Evolutionary conservation across 2,888 invertebrate genomes (phyloP), one percentile per base, ranked within the genome.

Genomic region (Ypsolopha sequella): DNA sequence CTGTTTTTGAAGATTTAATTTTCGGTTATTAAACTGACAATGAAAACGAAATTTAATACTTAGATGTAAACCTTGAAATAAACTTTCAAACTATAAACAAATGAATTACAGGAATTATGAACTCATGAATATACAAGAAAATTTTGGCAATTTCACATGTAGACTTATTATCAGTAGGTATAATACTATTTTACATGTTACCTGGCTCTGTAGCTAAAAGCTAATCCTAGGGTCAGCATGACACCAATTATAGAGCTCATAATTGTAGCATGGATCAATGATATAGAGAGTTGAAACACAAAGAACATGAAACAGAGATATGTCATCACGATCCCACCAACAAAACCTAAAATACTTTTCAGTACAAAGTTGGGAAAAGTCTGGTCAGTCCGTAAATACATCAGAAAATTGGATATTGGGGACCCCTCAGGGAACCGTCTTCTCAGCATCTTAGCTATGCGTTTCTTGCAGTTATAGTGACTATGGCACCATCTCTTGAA

Each of bases 241-340:
- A 89, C 76, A 9, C 92, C 92, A 58, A 92, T 79, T 43, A 90
- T 58, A 1, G 89, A 88, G 62, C 91, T 91, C 62, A 91, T 73
- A 38, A 90, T 68, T 0, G 91, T 91, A 0, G 91, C 90, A 24
- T 88, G 84, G 0, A 88, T 76, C 2, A 91, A 67, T 2, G 88
- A 88, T 63, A 91, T 88, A 50, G 91, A 89, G 48, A 92, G 63
- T 68, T 92, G 91, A 56, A 91, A 88, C 0, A 92, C 89, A 58
- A 92, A 89, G 65, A 92, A 91, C 67, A 91, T 80, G 63, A 91
- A 92, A 61, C 91, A 89, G 41, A 91, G 70, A 61, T 91, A 91
- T 0, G 91, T 91, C 46, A 92, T 68, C 9, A 90, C 56, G 46
- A 91, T 85, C 0, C 93, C 93, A 14, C 89, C 87, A 1, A 91